These are phyloP conservation scores for Nebria salina DNA, from an alignment of 2,888 invertebrate genomes.

Conservation along the genomic window DNA sequence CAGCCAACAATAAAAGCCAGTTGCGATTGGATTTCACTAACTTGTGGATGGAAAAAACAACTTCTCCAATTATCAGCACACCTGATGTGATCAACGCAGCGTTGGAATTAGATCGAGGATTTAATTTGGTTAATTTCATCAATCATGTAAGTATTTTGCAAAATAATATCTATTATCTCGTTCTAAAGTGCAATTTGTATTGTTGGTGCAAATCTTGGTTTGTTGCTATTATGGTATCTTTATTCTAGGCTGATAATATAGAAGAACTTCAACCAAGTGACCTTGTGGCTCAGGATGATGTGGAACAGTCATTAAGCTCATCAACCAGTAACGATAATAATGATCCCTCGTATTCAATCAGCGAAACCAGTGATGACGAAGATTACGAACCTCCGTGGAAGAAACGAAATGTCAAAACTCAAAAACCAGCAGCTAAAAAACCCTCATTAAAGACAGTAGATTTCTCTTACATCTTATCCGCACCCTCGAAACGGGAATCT, in stretches of 20 bases:
- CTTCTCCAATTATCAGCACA: conserved; percentile 54
- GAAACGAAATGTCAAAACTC: conserved; percentile 46
- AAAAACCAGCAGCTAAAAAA: conserved; percentile 27
- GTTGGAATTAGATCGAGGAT: conserved; percentile 56
- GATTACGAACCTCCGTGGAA: conserved; percentile 57
- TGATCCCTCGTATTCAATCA: conserved; percentile 20
- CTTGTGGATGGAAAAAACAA: conserved; percentile 18
- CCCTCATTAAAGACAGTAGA: conserved; percentile 24
- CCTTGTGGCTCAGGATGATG: conserved; percentile 10
- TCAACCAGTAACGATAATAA: conserved; percentile 18
- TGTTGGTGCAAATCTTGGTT: neutral
- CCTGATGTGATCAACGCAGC: conserved; percentile 63
- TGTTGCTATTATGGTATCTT: neutral
- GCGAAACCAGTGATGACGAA: conserved; percentile 55
- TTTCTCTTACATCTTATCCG: neutral
- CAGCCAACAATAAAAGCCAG: neutral
- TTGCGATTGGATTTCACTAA: conserved; percentile 32
- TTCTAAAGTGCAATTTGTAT: neutral
- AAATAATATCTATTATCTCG: neutral
- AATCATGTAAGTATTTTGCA: conserved; percentile 53
- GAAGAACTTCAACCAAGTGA: conserved; percentile 46
- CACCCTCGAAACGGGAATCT: neutral
- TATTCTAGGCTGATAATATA: neutral
- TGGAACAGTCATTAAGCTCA: conserved; percentile 27
- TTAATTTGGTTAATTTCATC: conserved; percentile 59